These are phyloP conservation scores for Cotesia typhae DNA, from an alignment of 1,140 invertebrate species.

Conservation along the genomic window DNA sequence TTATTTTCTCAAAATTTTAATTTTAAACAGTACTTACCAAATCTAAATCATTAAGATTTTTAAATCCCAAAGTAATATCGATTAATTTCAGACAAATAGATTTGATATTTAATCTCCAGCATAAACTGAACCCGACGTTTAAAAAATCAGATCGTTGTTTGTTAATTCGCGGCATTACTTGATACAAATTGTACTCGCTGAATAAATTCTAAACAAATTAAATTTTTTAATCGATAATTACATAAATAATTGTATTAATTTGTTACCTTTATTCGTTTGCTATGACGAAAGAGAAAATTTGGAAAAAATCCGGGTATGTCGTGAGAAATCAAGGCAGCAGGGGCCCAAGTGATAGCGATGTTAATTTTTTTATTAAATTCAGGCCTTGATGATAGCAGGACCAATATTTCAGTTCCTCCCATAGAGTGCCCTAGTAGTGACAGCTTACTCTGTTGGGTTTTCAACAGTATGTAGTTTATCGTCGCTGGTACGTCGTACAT, in stretches of 20 bases:
- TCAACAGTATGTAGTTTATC: constrained; percentile 67
- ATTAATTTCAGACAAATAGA: too few relatives aligned
- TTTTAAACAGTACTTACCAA: not conserved
- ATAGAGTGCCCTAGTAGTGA: constrained; percentile 63
- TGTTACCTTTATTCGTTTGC: constrained; percentile 53
- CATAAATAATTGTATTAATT: too few relatives aligned
- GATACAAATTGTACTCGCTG: not conserved
- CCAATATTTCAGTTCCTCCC: constrained; percentile 58
- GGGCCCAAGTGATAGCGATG: constrained; percentile 65
- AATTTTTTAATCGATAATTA: not conserved
- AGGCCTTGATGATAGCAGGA: constrained; percentile 61
- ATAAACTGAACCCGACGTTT: too few relatives aligned
- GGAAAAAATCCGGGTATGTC: constrained; percentile 47
- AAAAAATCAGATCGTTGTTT: too few relatives aligned
- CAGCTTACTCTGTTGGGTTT: constrained; percentile 63
- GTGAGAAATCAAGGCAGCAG: constrained; percentile 61
- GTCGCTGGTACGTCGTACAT: constrained; percentile 69
- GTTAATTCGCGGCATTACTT: too few relatives aligned
- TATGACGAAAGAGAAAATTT: constrained; percentile 49
- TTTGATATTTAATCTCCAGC: too few relatives aligned
- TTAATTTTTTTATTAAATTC: constrained; percentile 65
- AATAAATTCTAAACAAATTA: not conserved
- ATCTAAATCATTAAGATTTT: too few relatives aligned
- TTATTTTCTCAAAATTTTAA: too few relatives aligned
- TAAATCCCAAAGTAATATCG: too few relatives aligned